Evolutionary conservation across 2,797 vertebrate species (phyloP).

Genomic region (Mionectes olivaceus): DNA sequence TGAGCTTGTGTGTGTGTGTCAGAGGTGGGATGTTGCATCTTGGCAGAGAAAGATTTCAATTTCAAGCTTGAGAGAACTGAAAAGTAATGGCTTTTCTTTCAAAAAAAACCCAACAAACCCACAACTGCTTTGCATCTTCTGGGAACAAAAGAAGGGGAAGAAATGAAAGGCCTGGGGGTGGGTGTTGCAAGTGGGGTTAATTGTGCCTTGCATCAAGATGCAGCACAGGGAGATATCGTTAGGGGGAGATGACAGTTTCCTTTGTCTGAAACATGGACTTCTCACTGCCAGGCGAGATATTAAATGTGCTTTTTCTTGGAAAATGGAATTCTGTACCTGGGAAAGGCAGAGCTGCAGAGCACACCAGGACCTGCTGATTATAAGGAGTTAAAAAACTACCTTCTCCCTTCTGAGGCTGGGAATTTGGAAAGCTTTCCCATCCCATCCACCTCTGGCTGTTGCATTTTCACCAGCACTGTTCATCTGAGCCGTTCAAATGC

Average conservation of each 20-base stretch:
- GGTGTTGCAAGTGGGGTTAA: neutral
- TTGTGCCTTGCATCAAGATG: neutral
- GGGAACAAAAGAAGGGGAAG: neutral
- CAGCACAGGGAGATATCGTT: constrained; percentile 1
- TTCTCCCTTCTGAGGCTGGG: neutral
- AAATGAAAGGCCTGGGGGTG: neutral
- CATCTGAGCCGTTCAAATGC: neutral
- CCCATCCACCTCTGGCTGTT: neutral
- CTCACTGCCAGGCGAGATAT: neutral
- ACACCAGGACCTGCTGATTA: neutral
- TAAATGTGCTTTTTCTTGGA: neutral
- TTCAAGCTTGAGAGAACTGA: neutral
- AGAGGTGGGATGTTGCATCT: neutral
- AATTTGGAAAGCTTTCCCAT: neutral
- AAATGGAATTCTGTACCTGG: neutral
- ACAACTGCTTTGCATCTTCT: neutral
- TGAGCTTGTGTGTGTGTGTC: neutral
- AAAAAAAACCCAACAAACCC: neutral
- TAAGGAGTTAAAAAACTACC: neutral
- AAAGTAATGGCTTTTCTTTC: neutral
- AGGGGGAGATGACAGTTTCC: constrained; percentile 47
- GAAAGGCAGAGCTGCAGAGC: neutral
- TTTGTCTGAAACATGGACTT: constrained; percentile 27
- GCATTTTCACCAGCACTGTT: neutral
- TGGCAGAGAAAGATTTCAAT: neutral